Base-by-base conservation (phyloP, 2,888 invertebrate genomes). In the Drosophila kanekoi region DNA sequence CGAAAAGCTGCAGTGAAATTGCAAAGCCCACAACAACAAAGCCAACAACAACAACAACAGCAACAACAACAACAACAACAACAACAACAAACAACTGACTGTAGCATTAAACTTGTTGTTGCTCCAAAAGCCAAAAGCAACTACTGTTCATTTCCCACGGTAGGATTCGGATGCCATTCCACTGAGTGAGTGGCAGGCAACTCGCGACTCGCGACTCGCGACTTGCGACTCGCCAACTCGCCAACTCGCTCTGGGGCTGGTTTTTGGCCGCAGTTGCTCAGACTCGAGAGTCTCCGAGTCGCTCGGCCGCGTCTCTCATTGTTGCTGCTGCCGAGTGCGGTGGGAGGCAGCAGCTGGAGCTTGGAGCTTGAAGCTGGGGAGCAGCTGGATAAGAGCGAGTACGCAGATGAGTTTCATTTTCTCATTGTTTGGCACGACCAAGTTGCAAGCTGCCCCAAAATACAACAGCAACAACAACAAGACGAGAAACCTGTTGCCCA, bases 91-190 rank as follows among this genome's bases (percentile, higher is more conserved):
- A 51, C 61, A 71, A 72, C 51, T 70, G 83, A 64, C 72, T 67
- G 77, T 48, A 66, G 71, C 77, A 80, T 72, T 71, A 81, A 85
- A 75, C 76, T 66, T 83, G 85, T 80, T 86, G 80, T 64, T 72
- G 80, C 61, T 84, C 70, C 70, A 87, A 81, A 84, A 83, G 82
- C 66, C 73, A 83, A 77, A 73, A 87, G 75, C 72, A 75, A 90
- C 91, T 91, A 91, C 91, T 91, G 91, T 91, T 90, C 91, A 91
- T 91, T 91, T 91, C 91, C 91, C 91, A 91, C 91, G 91, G 90
- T 91, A 82, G 87, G 81, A 86, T 86, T 79, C 75, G 86, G 86
- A 86, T 85, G 86, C 86, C 86, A 86, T 88, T 88, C 87, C 87
- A 81, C 66, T 79, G 84, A 84, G 78, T 81, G 83, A 81, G 83